Base-by-base conservation (phyloP, 2,113 vertebrate species). In the Oxygymnocypris stewartii region DNA sequence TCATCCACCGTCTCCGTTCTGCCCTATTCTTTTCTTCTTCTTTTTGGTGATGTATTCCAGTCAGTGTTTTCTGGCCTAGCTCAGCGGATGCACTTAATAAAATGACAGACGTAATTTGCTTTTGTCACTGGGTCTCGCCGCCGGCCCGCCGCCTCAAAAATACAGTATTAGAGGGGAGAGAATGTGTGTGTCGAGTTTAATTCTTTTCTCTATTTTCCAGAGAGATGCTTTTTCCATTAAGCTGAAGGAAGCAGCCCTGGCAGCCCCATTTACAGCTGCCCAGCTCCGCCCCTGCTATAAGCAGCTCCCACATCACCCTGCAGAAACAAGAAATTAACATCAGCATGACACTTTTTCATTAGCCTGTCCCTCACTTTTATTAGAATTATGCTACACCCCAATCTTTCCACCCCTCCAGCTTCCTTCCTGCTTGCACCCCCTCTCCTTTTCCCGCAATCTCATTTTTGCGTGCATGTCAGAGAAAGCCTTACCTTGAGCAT, bases 41-140 rank as follows among this genome's bases (percentile, higher is more conserved):
- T 84, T 40, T 82, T 14, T 51, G 96, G 96, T 96, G 96, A 95
- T 96, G 96, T 96, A 96, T 96, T 98, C 96, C 96, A 97, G 95
- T 96, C 96, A 92, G 96, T 94, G 87, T 90, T 84, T 89, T 88
- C 89, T 89, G 93, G 88, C 89, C 96, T 96, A 96, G 96, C 95
- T 96, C 96, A 96, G 96, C 94, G 96, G 96, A 97, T 97, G 95
- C 95, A 96, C 97, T 98, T 99, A 99, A 99, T 99, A 98, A 98
- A 98, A 98, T 98, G 97, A 98, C 98, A 99, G 97, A 95, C 97
- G 97, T 97, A 97, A 99, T 99, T 99, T 98, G 96, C 96, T 96
- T 99, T 98, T 98, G 97, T 98, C 97, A 97, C 97, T 96, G 93
- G 96, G 96, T 92, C 91, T 96, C 95, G 95, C 96, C 95, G 94